These are phyloP conservation scores for Rhyzopertha dominica DNA, from an alignment of 1,140 invertebrate genomes.

Conservation along the genomic window DNA sequence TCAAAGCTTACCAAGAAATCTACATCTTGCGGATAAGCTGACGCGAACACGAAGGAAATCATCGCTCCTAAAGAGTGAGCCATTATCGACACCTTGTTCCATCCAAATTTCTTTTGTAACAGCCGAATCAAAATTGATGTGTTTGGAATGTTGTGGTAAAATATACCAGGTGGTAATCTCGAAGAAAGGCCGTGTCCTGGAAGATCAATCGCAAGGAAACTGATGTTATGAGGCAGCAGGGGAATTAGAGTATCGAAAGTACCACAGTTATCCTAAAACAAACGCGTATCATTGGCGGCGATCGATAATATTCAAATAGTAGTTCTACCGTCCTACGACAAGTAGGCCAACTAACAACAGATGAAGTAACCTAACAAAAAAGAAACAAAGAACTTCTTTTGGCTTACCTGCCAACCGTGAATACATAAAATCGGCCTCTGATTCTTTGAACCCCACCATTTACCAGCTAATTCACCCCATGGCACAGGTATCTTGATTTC, in stretches of 20 bases:
- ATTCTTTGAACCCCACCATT: constrained; percentile 62
- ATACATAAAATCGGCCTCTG: constrained; percentile 61
- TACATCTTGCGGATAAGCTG: no score
- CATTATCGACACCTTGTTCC: constrained; percentile 64
- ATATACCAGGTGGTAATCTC: constrained; percentile 56
- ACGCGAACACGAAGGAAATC: no score
- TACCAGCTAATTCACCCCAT: constrained; percentile 64
- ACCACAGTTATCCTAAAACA: constrained; percentile 69
- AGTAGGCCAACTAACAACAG: no score
- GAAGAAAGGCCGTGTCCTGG: constrained; percentile 70
- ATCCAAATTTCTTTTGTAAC: constrained; percentile 60
- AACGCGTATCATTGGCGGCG: no score
- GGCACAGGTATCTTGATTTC: constrained; percentile 61
- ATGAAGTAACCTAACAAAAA: no score
- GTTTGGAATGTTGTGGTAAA: constrained; percentile 58
- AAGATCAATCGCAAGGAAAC: constrained; percentile 63
- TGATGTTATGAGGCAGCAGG: constrained; percentile 52
- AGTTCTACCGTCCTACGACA: no score
- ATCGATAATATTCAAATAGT: no score
- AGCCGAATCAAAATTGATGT: constrained; percentile 52
- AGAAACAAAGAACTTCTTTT: no score
- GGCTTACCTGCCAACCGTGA: constrained; percentile 66
- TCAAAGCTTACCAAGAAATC: no score
- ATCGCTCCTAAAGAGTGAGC: constrained; percentile 67
- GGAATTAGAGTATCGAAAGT: constrained; percentile 66